Evolutionary conservation across 2,113 vertebrate species (phyloP).

Genomic region (Podarcis cretensis): DNA sequence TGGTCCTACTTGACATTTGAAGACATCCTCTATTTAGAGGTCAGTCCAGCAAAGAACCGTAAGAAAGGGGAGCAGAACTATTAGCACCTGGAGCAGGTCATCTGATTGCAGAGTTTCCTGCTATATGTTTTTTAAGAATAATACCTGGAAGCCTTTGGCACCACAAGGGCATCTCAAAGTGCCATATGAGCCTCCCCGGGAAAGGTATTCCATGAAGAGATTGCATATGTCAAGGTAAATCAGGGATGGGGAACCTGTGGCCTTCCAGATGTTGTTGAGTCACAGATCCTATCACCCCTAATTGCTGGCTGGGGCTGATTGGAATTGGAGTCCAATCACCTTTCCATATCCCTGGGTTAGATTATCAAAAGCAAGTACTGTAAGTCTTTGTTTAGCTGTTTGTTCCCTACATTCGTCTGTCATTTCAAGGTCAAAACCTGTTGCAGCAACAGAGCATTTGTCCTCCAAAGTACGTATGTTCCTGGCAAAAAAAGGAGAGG

Average conservation of each 20-base stretch:
- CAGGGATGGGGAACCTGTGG: too few species aligned
- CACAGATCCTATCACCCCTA: too few species aligned
- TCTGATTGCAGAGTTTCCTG: background rate
- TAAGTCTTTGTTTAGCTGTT: background rate
- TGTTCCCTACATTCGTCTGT: background rate
- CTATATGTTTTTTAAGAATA: background rate
- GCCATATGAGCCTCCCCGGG: background rate
- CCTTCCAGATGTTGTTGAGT: too few species aligned
- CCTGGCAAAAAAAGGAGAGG: background rate
- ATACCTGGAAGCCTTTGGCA: background rate
- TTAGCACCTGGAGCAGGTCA: background rate
- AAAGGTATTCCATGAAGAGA: background rate
- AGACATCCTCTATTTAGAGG: background rate
- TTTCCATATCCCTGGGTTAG: background rate
- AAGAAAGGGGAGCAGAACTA: background rate
- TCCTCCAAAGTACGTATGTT: background rate
- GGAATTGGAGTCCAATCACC: too few species aligned
- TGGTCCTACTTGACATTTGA: too few species aligned
- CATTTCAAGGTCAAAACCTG: background rate
- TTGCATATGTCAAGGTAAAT: background rate
- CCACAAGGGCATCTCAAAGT: background rate
- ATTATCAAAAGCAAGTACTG: background rate
- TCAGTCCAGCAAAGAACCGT: background rate
- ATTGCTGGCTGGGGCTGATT: too few species aligned
- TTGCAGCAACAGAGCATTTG: background rate